Percentiles rank a stretch among this genome's conserved stretches.
Conservation (phyloP, 2,888 invertebrate genomes). For the Polyommatus iphigenia region DNA sequence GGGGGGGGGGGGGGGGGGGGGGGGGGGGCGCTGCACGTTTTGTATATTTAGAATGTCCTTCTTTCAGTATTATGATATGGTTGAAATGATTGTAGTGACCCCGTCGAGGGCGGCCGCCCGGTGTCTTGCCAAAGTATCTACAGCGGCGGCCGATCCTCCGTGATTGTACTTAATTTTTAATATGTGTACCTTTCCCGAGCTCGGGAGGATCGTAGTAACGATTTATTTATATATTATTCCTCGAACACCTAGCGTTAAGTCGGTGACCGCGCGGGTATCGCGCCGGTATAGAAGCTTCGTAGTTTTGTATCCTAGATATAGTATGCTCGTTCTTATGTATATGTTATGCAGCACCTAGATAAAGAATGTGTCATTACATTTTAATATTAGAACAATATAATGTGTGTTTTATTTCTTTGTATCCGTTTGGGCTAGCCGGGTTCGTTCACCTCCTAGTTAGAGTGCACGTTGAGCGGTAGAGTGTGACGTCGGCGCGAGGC, state of each 20-base stretch:
- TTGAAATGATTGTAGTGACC: constrained; percentile 66
- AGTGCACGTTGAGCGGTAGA: constrained; percentile 53
- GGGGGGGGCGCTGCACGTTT: constrained; percentile 54
- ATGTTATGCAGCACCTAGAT: constrained; percentile 73
- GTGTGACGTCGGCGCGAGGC: constrained; percentile 43
- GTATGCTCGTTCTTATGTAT: constrained; percentile 67
- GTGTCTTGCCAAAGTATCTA: constrained; percentile 66
- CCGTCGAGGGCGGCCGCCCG: constrained; percentile 56
- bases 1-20: constrained; percentile 36
- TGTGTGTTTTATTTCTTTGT: constrained; percentile 75
- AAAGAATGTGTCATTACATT: constrained; percentile 77
- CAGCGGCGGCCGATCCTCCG: constrained; percentile 49
- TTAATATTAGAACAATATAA: constrained; percentile 72
- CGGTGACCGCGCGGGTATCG: constrained; percentile 52
- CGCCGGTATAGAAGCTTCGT: constrained; percentile 53
- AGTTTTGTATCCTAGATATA: constrained; percentile 67
- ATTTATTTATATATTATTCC: constrained; percentile 49
- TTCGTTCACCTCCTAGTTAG: constrained; percentile 47
- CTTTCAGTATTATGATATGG: constrained; percentile 71
- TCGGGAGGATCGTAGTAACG: constrained; percentile 40
- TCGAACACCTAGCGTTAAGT: constrained; percentile 50
- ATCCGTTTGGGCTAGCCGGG: constrained; percentile 62
- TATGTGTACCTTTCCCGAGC: constrained; percentile 42
- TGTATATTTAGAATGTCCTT: constrained; percentile 72
- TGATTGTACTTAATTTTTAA: constrained; percentile 70